These are phyloP conservation scores for Otocyon megalotis DNA, from an alignment of 2,113 vertebrate species.

Conservation along the genomic window DNA sequence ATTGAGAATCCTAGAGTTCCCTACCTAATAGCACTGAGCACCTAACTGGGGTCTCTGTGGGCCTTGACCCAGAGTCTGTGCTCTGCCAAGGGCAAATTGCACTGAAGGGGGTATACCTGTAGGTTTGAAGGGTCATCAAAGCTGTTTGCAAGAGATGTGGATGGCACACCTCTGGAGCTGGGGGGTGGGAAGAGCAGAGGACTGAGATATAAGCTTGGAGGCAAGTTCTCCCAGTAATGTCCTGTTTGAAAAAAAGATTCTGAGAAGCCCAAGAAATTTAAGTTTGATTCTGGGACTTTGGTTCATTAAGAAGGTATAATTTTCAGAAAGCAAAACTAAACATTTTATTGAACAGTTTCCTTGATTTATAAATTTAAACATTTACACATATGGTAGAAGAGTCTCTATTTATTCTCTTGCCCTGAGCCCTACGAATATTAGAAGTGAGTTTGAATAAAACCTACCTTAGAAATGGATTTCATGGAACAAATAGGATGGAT, in stretches of 20 bases:
- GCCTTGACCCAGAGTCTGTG: not conserved
- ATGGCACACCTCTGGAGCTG: not conserved
- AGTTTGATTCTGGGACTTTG: not conserved
- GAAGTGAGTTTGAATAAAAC: not conserved
- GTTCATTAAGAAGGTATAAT: not conserved
- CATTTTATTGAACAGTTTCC: not conserved
- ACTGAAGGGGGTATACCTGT: accelerated
- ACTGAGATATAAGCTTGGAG: not conserved
- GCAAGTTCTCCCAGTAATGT: not conserved
- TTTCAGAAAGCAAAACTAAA: conserved; percentile 24
- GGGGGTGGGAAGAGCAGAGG: not conserved
- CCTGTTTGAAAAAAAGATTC: not conserved
- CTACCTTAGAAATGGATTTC: conserved; percentile 12
- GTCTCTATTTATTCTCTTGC: not conserved
- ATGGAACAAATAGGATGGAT: not conserved
- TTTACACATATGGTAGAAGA: not conserved
- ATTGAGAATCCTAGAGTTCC: not conserved
- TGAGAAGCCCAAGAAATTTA: not conserved
- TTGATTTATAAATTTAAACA: conserved; percentile 56
- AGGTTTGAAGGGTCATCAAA: not conserved
- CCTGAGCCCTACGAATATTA: not conserved
- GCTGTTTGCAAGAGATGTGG: not conserved
- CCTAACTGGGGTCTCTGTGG: not conserved
- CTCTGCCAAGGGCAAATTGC: not conserved
- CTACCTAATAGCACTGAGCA: not conserved